Base-by-base conservation (phyloP, 2,797 vertebrate genomes). In the Chromis chromis region DNA sequence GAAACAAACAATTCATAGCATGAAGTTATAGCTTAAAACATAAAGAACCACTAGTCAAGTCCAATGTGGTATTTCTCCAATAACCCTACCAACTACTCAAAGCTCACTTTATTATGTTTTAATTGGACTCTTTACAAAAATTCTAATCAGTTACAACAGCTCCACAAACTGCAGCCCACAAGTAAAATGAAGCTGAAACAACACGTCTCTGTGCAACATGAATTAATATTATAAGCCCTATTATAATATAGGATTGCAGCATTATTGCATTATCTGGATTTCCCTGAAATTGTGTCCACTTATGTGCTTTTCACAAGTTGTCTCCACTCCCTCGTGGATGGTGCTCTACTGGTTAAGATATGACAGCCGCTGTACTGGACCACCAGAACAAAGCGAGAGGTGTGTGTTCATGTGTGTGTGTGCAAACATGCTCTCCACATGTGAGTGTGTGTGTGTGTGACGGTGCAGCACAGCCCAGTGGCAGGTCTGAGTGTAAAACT, bases 401-500 rank as follows among this genome's bases (percentile, higher is more conserved):
- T 84, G 59, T 74, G 64, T 3, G 39, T 36, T 36, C 33, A 33
- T 33, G 33, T 67, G 80, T 57, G 70, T 25, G 25, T 25, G 25
- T 25, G 67, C 70, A 83, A 75, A 82, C 75, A 78, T 81, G 68
- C 61, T 17, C 50, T 62, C 24, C 1, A 19, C 42, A 40, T 21
- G 48, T 7, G 48, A 21, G 42, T 49, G 54, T 66, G 76, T 70
- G 59, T 79, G 49, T 81, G 88, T 85, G 83, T 69, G 85, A 83
- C 68, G 74, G 90, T 76, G 88, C 86, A 85, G 88, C 89, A 80
- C 75, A 84, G 83, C 75, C 65, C 84, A 77, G 78, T 93, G 92
- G 91, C 92, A 93, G 92, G 91, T 92, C 87, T 81, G 86, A 83
- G 91, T 91, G 90, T 92, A 91, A 86, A 92, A 91, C 87, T 88